phyloP scores from a whole-genome alignment of 2,888 invertebrate species.

The Drosophila atroscutellata region DNA sequence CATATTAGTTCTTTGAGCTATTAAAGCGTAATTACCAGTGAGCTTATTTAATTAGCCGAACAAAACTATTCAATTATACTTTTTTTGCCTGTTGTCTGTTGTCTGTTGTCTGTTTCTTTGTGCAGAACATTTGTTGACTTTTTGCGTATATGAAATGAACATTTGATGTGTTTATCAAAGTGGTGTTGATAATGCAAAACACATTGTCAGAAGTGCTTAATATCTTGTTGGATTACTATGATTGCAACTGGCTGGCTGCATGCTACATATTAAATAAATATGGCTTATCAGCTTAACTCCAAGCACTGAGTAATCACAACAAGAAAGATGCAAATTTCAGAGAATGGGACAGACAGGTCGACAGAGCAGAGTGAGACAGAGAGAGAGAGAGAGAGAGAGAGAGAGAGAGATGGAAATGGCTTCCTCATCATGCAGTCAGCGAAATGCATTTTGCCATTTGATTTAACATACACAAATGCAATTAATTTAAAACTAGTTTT shows the following conservation, averaged over 20 bases:
- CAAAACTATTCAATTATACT: conserved; percentile 23
- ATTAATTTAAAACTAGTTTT: conserved; percentile 68
- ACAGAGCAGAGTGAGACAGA: no score
- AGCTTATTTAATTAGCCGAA: conserved; percentile 74
- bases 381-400: no score
- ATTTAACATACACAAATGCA: conserved; percentile 65
- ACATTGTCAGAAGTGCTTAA: conserved; percentile 12
- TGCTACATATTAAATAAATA: not conserved
- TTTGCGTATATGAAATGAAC: conserved; percentile 39
- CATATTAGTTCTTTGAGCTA: conserved; percentile 70
- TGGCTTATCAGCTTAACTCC: not conserved
- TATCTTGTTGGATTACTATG: conserved; percentile 1
- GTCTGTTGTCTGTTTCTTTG: conserved; percentile 14
- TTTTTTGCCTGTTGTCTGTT: no score
- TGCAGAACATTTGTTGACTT: not conserved
- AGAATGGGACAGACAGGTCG: not conserved
- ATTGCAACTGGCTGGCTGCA: no score
- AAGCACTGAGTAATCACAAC: not conserved
- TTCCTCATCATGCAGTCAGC: conserved; percentile 40
- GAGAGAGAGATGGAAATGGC: not conserved
- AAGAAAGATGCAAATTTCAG: not conserved
- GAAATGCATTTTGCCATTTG: conserved; percentile 51
- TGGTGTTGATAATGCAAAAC: conserved; percentile 17
- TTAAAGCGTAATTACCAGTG: conserved; percentile 71
- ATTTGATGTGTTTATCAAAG: conserved; percentile 54